These are phyloP conservation scores for Patagioenas fasciata DNA, from an alignment of 2,113 vertebrate genomes.

Conservation along the genomic window DNA sequence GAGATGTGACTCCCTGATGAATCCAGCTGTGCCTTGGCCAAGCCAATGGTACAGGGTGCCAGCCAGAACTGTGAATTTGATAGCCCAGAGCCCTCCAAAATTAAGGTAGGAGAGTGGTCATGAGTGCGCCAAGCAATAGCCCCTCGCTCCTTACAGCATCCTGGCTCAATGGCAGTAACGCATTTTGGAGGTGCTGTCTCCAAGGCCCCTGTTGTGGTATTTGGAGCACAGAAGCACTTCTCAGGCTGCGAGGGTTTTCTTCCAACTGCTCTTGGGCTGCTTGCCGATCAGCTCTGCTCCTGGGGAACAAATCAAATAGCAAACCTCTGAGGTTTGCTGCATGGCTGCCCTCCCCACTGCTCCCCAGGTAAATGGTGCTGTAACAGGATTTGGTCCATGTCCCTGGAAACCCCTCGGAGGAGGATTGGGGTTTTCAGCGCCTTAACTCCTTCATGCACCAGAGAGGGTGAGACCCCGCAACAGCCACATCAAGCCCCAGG, in stretches of 20 bases:
- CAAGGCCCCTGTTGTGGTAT: background rate
- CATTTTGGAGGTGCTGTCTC: rapidly evolving
- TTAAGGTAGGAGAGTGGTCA: rapidly evolving
- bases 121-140: rapidly evolving
- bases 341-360: constrained; percentile 37
- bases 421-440: constrained; percentile 24
- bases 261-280: background rate
- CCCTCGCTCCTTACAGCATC: rapidly evolving
- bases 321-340: constrained; percentile 53
- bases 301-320: constrained; percentile 26
- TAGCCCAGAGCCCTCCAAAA: background rate
- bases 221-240: constrained; percentile 9
- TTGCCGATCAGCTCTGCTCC: background rate
- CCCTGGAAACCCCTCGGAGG: background rate
- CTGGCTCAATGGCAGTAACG: background rate
- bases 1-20: rapidly evolving
- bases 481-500: background rate
- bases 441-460: constrained; percentile 53
- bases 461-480: constrained; percentile 2
- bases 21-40: background rate
- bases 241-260: background rate
- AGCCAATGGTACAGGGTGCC: background rate
- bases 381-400: constrained; percentile 56
- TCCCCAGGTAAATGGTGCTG: constrained; percentile 44
- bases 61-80: rapidly evolving